A percentile compares a stretch with the other conserved stretches of the same genome.
phyloP scores from a whole-genome alignment of 1,140 invertebrate species.

The Drosophila sproati region DNA sequence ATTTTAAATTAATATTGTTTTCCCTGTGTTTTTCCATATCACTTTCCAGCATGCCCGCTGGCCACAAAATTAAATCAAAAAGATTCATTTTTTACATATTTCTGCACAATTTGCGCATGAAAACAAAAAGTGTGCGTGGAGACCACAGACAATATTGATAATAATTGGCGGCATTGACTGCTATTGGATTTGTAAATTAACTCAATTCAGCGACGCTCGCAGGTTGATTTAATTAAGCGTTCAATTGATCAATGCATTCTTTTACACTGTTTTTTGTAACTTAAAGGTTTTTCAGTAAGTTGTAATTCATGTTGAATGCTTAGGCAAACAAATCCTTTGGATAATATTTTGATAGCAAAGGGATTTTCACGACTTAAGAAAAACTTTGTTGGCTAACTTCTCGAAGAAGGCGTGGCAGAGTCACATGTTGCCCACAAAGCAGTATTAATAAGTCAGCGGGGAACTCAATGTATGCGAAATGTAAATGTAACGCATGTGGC shows the following conservation, averaged over 20 bases:
- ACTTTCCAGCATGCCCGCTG: slow-evolving; percentile 37
- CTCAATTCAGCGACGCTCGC: slow-evolving; percentile 64
- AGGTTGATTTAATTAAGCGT: slow-evolving; percentile 66
- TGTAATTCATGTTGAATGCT: neutral
- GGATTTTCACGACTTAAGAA: neutral
- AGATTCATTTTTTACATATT: slow-evolving; percentile 35
- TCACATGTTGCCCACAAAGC: slow-evolving; percentile 34
- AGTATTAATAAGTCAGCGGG: slow-evolving; percentile 71
- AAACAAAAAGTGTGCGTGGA: slow-evolving; percentile 31
- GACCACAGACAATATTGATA: slow-evolving; percentile 59
- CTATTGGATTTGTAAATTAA: slow-evolving; percentile 75
- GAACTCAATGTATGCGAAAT: slow-evolving; percentile 61
- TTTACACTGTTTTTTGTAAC: neutral
- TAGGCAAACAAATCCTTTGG: neutral
- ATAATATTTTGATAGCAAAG: slow-evolving; percentile 5
- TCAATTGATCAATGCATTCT: neutral
- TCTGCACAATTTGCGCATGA: slow-evolving; percentile 55
- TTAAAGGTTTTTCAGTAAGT: neutral
- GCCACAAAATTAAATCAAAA: slow-evolving; percentile 74
- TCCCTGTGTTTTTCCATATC: slow-evolving; percentile 34
- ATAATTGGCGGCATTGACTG: slow-evolving; percentile 66
- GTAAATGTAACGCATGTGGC: slow-evolving; percentile 72
- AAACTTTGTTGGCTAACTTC: slow-evolving; percentile 33
- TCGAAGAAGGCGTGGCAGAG: slow-evolving; percentile 23
- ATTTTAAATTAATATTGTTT: slow-evolving; percentile 48